Base-by-base conservation (phyloP, 2,888 invertebrate genomes). In the Trachelus iudaicus region DNA sequence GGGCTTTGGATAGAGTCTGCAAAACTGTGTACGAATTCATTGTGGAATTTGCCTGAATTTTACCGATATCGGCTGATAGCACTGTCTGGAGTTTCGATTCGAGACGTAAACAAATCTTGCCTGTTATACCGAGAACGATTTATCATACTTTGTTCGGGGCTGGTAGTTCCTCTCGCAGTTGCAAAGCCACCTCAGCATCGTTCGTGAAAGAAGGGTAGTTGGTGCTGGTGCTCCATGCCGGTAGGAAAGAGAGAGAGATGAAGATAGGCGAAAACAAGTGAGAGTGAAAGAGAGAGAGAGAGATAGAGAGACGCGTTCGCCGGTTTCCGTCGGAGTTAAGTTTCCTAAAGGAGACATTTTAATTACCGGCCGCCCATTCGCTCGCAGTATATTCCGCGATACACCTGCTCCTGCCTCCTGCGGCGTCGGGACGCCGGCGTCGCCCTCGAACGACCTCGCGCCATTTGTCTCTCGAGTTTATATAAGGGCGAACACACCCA, bases 391-490 rank as follows among this genome's bases (percentile, higher is more conserved):
- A 87, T 84, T 83, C 83, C 81, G 80, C 81, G 84, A 88, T 87
- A 88, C 89, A 89, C 88, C 89, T 89, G 89, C 85, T 85, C 83
- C 86, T 84, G 81, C 81, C 83, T 85, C 81, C 84, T 83, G 86
- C 79, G 85, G 84, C 85, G 85, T 85, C 83, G 84, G 79, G 69
- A 76, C 69, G 74, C 75, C 75, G 31, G 77, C 79, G 77, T 77
- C 76, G 79, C 73, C 75, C 79, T 75, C 75, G 76, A 80, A 80
- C 83, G 82, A 85, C 83, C 82, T 82, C 82, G 79, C 82, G 86
- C 86, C 87, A 89, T 89, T 89, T 89, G 88, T 89, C 88, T 89
- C 84, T 82, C 77, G 82, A 88, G 88, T 86, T 87, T 88, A 85
- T 88, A 87, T 88, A 87, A 85, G 87, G 87, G 85, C 83, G 56